Percentiles rank a stretch among this genome's conserved stretches.
Evolutionary conservation across 2,113 vertebrate species (phyloP).

Genomic region (Erythrolamprus reginae): DNA sequence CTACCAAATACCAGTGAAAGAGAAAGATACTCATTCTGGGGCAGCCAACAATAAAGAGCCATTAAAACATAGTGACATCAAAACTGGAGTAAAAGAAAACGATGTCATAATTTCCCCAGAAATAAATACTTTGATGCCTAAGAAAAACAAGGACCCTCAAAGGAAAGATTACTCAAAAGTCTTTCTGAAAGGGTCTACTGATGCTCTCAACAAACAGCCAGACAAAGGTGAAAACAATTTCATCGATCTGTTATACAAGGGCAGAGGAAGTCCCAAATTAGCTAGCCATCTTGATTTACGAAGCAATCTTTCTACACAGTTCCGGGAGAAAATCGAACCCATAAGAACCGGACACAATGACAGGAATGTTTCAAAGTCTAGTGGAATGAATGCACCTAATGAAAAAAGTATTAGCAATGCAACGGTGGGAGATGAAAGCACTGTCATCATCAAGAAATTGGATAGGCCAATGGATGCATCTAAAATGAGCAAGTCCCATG

Average conservation of each 20-base stretch:
- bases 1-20: neutral
- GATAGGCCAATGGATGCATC: neutral
- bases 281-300: neutral
- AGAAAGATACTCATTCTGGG: neutral
- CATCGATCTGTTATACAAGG: conserved; percentile 19
- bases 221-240: conserved; percentile 50
- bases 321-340: conserved; percentile 33
- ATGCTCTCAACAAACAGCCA: conserved; percentile 1
- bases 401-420: neutral
- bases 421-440: neutral
- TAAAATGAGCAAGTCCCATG: neutral
- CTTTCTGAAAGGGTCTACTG: neutral
- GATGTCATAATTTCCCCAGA: neutral
- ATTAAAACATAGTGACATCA: neutral
- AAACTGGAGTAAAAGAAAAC: conserved; percentile 4
- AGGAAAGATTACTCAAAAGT: conserved; percentile 11
- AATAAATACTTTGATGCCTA: neutral
- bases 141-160: conserved; percentile 8
- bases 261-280: conserved; percentile 31
- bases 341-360: conserved; percentile 13
- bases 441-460: conserved; percentile 30
- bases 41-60: neutral
- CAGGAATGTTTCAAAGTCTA: rapidly evolving
- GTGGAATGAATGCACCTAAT: neutral
- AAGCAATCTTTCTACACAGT: neutral